Conservation (phyloP, 2,113 vertebrate genomes). For the Orientallactaga bullata region DNA sequence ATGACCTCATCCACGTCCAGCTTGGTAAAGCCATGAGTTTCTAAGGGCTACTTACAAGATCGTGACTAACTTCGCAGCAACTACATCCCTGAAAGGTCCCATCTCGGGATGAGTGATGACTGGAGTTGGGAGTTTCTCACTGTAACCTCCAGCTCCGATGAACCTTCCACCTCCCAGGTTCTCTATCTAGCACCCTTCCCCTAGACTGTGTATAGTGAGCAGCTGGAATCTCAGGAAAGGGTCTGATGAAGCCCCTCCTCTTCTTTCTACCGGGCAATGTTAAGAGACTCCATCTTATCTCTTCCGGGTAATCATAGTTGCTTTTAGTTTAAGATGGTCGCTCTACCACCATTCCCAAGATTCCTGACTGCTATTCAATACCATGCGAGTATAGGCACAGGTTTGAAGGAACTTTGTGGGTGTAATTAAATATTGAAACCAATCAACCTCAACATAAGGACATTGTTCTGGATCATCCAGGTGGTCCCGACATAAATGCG, state of each 20-base stretch:
- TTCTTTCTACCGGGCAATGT: background rate
- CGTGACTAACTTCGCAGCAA: background rate
- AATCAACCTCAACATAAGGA: background rate
- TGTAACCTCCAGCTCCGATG: background rate
- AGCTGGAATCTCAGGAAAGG: background rate
- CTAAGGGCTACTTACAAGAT: background rate
- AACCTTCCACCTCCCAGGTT: background rate
- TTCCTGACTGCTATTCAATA: background rate
- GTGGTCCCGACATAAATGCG: background rate
- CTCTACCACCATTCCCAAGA: background rate
- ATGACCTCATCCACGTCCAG: too few relatives aligned
- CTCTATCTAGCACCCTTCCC: background rate
- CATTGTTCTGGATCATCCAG: background rate
- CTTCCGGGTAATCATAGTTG: background rate
- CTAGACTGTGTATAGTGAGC: background rate
- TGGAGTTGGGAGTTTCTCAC: background rate
- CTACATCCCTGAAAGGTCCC: background rate
- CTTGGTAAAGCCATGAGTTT: too few relatives aligned
- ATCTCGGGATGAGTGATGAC: background rate
- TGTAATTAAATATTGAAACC: background rate
- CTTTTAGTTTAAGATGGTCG: background rate
- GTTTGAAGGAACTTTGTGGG: background rate
- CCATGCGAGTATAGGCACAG: background rate
- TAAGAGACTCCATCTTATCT: too few relatives aligned
- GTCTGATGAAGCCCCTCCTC: background rate